Evolutionary conservation across 1,140 invertebrate species (phyloP), one percentile per base, ranked within the genome.

Genomic region (Kradibia gibbosae): DNA sequence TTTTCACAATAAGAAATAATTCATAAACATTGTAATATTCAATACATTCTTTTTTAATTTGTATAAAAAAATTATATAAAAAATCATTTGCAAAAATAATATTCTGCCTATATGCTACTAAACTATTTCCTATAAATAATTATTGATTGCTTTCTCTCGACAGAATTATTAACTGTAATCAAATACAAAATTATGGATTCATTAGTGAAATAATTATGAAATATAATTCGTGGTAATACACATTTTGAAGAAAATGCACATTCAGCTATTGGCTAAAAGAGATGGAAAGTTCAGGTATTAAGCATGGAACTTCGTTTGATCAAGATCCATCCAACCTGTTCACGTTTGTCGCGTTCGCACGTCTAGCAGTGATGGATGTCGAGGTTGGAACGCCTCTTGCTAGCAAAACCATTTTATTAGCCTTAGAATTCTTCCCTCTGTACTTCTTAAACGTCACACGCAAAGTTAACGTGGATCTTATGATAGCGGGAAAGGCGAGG

Each of bases 271-370:
- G n/a, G 45, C 45, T 10, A 48, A 48, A 48, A 48, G 45, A 48
- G 17, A 53, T 8, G 10, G 17, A 36, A 36, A 65, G 0, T 20
- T 36, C 31, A 15, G 17, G 15, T 65, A 65, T 36, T 65, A 65
- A 10, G 15, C 60, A 36, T 20, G 60, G 31, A 36, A 65, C 31
- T 65, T 10, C 36, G 60, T 20, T 65, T 36, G 13, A 65, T 65
- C 60, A 65, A 65, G 60, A 65, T 65, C 22, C 60, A 36, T 65
- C 31, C 60, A 36, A 65, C 4, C 60, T 65, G 31, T 65, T 34
- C 20, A 65, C 60, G n/a, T 65, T 65, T 34, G 17, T 65, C 31
- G 60, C 31, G 34, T 65, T 36, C 60, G 17, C 60, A 17, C 13
- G n/a, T 65, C 60, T 28, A 20, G 60, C 17, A 11, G 15, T 65